Evolutionary conservation across 1,140 invertebrate genomes (phyloP), one percentile per base, ranked within the genome.

Genomic region (Fopius arisanus): DNA sequence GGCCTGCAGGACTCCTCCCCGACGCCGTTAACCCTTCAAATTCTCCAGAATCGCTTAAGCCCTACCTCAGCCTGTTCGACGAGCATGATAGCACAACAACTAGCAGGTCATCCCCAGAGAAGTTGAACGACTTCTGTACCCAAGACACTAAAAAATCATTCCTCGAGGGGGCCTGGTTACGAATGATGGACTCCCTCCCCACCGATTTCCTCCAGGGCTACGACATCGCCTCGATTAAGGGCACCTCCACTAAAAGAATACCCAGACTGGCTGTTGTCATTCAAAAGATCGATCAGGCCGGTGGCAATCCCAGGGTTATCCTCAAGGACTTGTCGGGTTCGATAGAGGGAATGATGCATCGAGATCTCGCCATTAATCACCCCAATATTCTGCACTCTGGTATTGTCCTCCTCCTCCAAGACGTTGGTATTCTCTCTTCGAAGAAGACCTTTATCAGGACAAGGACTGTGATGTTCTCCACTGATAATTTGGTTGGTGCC

Each of bases 1-100:
- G 87, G 12, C 86, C 87, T 69, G 87, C 86, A 48, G 87, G 86
- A n/a, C 69, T 88, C 23, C 66, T 88, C 31, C 79, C 80, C 4
- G 81, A 83, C 29, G 63, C 78, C 26, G 67, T 75, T 31, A 68
- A 80, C 14, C 70, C 2, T 40, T 69, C 43, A 75, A 75, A 19
- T 43, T 77, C 21, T 54, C 75, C 59, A 66, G 40, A 59, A 68
- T 33, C 26, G 29, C 59, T 33, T 12, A 48, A 65, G 12, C 12
- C 29, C 12, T 6, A 37, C 10, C 73, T 75, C 7, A 67, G 74
- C 59, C 54, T 77, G 9, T 72, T 63, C 9, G 73, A 9, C 19
- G 26, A 66, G 2, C 21, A 73, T 23, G 75, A 78, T n/a, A n/a
- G n/a, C n/a, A 63, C 28, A n/a, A 54, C 28, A 10, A 43, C 43